Evolutionary conservation across 2,888 invertebrate species (phyloP).

Genomic region (Pollenia amentaria): DNA sequence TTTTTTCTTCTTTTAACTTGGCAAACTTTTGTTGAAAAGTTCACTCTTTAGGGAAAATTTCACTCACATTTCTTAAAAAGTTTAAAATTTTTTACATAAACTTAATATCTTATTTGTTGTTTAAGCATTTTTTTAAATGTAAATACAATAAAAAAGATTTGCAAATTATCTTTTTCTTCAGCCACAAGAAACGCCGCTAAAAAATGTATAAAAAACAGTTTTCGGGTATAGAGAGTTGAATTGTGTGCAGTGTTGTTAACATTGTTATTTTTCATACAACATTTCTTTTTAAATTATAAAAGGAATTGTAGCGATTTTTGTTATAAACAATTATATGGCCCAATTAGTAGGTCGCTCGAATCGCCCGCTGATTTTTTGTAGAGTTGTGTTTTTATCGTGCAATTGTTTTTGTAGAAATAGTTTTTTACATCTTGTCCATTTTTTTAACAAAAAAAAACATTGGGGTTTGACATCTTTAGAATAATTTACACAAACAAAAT

Average conservation of each 20-base stretch:
- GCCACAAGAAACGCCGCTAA: conserved; percentile 76
- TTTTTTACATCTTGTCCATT: too few relatives aligned
- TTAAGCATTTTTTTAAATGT: conserved; percentile 36
- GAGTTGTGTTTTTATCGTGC: too few relatives aligned
- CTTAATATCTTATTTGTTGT: conserved; percentile 33
- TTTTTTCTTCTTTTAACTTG: conserved; percentile 33
- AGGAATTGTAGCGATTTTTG: not conserved
- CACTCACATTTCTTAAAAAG: conserved; percentile 31
- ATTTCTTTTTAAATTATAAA: not conserved
- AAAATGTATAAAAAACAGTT: conserved; percentile 72
- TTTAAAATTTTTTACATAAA: not conserved
- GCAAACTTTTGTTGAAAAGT: conserved; percentile 38
- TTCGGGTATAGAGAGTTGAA: conserved; percentile 76
- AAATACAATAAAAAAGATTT: conserved; percentile 52
- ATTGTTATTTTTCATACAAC: not conserved
- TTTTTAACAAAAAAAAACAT: too few relatives aligned
- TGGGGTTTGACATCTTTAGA: too few relatives aligned
- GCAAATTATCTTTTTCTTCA: conserved; percentile 62
- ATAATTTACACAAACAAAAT: too few relatives aligned
- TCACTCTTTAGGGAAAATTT: not conserved
- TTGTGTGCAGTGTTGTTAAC: conserved; percentile 56
- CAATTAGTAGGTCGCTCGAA: too few relatives aligned
- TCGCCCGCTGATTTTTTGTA: too few relatives aligned
- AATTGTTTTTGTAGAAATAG: too few relatives aligned
- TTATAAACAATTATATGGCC: too few relatives aligned